Conservation (phyloP, 2,797 vertebrate genomes). For the Agapornis canus region DNA sequence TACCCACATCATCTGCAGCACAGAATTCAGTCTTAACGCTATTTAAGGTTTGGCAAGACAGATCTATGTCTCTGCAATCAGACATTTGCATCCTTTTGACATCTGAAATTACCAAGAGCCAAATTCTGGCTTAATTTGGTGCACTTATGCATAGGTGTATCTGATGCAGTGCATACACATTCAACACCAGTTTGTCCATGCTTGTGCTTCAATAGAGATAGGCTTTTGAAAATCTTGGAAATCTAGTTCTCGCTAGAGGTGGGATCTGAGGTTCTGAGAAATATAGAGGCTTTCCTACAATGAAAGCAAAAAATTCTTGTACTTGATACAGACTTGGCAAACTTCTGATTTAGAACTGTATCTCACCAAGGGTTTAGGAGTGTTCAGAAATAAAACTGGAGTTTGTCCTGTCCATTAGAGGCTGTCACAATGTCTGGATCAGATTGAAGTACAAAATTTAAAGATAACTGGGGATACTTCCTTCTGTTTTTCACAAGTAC, state of each 20-base stretch:
- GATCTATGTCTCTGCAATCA: not conserved
- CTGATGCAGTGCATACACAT: not conserved
- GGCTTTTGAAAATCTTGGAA: not conserved
- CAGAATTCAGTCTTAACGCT: not conserved
- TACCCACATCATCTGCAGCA: conserved; percentile 25
- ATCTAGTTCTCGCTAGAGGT: not conserved
- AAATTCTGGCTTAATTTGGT: not conserved
- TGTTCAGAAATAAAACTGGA: not conserved
- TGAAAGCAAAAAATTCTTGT: not conserved
- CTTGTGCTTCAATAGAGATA: not conserved
- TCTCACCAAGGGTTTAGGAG: not conserved
- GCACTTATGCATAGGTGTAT: not conserved
- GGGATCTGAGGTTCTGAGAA: not conserved
- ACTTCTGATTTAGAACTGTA: not conserved
- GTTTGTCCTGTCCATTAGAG: not conserved
- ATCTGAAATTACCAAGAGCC: not conserved
- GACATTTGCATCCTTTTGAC: not conserved
- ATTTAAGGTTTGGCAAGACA: not conserved
- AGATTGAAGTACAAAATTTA: not conserved
- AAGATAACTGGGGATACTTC: not conserved
- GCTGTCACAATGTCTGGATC: not conserved
- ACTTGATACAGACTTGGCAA: not conserved
- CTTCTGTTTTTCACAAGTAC: not conserved
- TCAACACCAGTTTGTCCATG: not conserved
- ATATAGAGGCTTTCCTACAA: not conserved